Evolutionary conservation across 2,113 vertebrate species (phyloP).

Genomic region (Petroica traversi): DNA sequence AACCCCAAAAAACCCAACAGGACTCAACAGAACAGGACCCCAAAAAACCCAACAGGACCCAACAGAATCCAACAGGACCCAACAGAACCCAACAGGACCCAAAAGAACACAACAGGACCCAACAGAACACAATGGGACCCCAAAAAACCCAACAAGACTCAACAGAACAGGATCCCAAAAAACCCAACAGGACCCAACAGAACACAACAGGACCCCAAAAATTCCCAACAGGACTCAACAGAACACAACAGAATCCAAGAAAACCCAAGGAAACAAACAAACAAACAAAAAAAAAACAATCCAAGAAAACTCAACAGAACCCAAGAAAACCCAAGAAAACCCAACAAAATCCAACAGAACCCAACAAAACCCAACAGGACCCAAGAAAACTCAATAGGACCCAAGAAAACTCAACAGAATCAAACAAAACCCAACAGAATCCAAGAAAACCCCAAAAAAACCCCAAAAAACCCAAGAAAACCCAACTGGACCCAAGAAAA

Average conservation of each 20-base stretch:
- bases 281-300: too few species aligned
- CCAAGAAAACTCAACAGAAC: neutral
- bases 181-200: accelerated
- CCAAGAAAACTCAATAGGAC: accelerated
- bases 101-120: neutral
- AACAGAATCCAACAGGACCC: accelerated
- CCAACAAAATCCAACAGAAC: accelerated
- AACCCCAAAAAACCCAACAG: neutral
- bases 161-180: neutral
- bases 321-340: accelerated
- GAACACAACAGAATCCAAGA: neutral
- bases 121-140: too few species aligned
- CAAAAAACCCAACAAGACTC: neutral
- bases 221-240: neutral
- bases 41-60: accelerated
- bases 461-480: accelerated
- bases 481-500: neutral
- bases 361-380: neutral
- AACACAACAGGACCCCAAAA: neutral
- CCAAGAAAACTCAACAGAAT: accelerated
- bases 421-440: accelerated
- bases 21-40: accelerated
- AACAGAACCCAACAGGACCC: accelerated
- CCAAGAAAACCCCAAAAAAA: accelerated
- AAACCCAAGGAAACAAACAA: accelerated